Evolutionary conservation across 2,888 invertebrate genomes (phyloP).

Genomic region (Eucriotettix oculatus): DNA sequence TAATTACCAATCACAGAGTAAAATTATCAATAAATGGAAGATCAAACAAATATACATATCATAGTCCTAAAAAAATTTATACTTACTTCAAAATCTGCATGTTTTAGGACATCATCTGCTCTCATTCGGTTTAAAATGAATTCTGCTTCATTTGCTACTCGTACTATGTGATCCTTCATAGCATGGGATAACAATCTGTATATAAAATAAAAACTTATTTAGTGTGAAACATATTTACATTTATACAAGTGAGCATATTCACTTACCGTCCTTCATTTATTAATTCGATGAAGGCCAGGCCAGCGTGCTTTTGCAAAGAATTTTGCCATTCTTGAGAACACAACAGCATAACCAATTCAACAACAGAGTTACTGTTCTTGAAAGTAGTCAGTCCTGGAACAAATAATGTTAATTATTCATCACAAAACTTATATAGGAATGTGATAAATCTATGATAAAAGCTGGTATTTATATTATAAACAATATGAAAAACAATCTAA

Average conservation of each 20-base stretch:
- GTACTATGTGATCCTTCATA: conserved; percentile 97
- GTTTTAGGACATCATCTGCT: conserved; percentile 96
- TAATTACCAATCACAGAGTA: too few species aligned
- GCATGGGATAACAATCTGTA: conserved; percentile 84
- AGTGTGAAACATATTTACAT: background rate
- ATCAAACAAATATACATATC: background rate
- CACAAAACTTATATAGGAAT: too few species aligned
- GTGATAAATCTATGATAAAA: too few species aligned
- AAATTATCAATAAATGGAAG: background rate
- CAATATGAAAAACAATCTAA: too few species aligned
- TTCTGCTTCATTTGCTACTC: conserved; percentile 98
- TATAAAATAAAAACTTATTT: background rate
- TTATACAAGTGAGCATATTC: background rate
- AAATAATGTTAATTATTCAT: conserved; percentile 1
- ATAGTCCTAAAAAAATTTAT: background rate
- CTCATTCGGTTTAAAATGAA: conserved; percentile 97
- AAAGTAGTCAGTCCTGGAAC: conserved; percentile 78
- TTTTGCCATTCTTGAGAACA: conserved; percentile 99
- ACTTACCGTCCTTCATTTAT: conserved; percentile 86
- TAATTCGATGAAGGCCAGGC: conserved; percentile 96
- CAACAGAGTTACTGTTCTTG: conserved; percentile 92
- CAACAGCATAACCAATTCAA: conserved; percentile 96
- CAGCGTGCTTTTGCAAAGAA: conserved; percentile 97
- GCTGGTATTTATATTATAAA: too few species aligned
- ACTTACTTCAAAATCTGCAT: conserved; percentile 80